Percentiles rank a stretch among this genome's conserved stretches.
phyloP scores from a whole-genome alignment of 2,797 vertebrate species.

The Harpagifer antarcticus region DNA sequence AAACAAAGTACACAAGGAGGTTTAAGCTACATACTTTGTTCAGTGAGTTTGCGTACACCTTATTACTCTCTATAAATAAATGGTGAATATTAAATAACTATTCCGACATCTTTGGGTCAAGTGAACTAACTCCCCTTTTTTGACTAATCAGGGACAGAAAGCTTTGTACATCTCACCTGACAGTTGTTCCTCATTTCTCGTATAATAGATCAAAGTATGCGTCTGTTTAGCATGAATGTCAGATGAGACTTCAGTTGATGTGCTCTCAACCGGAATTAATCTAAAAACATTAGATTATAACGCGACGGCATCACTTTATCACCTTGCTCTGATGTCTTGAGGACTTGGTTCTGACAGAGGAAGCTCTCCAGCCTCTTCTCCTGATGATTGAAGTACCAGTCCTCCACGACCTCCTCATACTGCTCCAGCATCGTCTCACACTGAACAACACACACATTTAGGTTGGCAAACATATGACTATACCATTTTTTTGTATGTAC shows the following conservation, averaged over 20 bases:
- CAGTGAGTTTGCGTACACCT: not conserved
- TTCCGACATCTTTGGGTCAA: too few species aligned
- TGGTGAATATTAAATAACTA: too few species aligned
- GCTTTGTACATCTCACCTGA: too few species aligned
- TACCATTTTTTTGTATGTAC: too few species aligned
- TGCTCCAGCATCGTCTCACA: constrained; percentile 92
- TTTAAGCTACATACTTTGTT: not conserved
- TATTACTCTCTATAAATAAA: not conserved
- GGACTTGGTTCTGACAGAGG: constrained; percentile 86
- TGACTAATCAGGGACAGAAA: too few species aligned
- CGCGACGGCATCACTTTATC: not conserved
- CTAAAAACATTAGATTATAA: not conserved
- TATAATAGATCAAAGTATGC: not conserved
- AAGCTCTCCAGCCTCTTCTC: constrained; percentile 87
- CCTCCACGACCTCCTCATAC: constrained; percentile 89
- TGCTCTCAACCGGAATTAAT: too few species aligned
- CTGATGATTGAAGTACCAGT: constrained; percentile 92
- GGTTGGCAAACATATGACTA: too few species aligned
- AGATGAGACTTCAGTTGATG: not conserved
- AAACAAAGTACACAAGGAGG: not conserved
- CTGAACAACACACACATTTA: constrained; percentile 63
- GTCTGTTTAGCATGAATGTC: not conserved
- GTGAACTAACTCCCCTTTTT: too few species aligned
- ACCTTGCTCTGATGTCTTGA: constrained; percentile 83
- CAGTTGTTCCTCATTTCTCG: too few species aligned